These are phyloP conservation scores for Miniopterus natalensis DNA, from an alignment of 2,113 vertebrate genomes.

Conservation along the genomic window DNA sequence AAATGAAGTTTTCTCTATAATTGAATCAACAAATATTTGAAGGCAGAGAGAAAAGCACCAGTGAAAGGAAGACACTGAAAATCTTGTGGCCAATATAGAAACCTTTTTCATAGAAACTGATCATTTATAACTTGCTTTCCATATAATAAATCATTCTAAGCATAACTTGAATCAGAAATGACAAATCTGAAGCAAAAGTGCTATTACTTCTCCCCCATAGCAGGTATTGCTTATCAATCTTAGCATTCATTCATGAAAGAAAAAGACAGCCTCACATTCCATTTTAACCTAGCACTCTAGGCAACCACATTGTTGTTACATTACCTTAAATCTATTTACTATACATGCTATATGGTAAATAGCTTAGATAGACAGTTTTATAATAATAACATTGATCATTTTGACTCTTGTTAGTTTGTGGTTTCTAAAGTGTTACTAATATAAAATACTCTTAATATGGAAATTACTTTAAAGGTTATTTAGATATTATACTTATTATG, in stretches of 20 bases:
- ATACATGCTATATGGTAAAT: neutral
- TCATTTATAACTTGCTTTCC: neutral
- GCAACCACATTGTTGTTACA: neutral
- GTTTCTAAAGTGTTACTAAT: neutral
- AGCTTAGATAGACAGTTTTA: conserved; percentile 20
- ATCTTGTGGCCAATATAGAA: neutral
- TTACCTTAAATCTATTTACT: conserved; percentile 11
- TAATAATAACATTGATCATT: conserved; percentile 52
- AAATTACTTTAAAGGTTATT: conserved; percentile 17
- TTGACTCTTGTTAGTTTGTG: neutral
- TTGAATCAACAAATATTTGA: conserved; percentile 2
- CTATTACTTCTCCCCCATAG: neutral
- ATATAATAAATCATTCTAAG: conserved; percentile 30
- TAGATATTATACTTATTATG: neutral
- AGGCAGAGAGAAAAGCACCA: neutral
- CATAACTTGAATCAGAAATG: conserved; percentile 39
- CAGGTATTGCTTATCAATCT: neutral
- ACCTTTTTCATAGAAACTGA: neutral
- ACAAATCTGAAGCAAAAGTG: neutral
- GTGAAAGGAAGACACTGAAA: neutral
- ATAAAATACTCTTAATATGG: neutral
- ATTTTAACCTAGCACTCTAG: neutral
- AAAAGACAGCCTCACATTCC: neutral
- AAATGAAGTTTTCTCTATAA: neutral
- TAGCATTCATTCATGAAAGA: neutral